phyloP scores from a whole-genome alignment of 2,888 invertebrate species.

The Epinotia bilunana region DNA sequence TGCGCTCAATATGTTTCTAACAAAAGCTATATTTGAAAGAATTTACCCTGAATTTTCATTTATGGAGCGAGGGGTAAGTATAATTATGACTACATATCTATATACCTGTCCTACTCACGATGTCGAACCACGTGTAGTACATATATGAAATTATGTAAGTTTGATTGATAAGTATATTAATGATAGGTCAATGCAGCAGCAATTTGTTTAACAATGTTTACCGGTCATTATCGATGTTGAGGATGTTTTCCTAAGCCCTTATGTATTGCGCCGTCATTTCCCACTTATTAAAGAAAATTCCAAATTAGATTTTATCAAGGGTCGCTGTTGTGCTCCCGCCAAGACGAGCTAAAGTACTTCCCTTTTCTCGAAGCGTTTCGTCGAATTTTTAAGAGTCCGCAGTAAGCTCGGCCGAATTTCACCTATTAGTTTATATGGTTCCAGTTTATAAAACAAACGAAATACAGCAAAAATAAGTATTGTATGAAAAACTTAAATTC shows the following conservation, averaged over 20 bases:
- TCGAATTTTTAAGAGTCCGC: too few relatives aligned
- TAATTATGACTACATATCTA: neutral
- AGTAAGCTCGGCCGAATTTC: too few relatives aligned
- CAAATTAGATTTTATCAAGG: constrained; percentile 1
- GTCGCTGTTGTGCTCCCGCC: too few relatives aligned
- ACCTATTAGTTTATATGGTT: too few relatives aligned
- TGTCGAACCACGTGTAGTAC: neutral
- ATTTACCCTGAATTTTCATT: too few relatives aligned
- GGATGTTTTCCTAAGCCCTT: constrained; percentile 4
- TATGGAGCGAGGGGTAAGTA: neutral
- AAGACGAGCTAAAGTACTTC: too few relatives aligned
- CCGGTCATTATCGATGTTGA: neutral
- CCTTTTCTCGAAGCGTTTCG: too few relatives aligned
- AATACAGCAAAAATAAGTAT: too few relatives aligned
- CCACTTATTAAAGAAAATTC: constrained; percentile 13
- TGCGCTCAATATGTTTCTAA: too few relatives aligned
- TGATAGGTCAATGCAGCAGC: neutral
- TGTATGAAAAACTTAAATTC: too few relatives aligned
- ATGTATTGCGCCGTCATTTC: neutral
- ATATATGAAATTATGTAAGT: neutral
- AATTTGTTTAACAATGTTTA: constrained; percentile 37
- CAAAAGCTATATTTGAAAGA: too few relatives aligned
- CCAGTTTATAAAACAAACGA: too few relatives aligned
- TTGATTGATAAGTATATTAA: neutral
- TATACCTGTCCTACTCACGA: neutral